Evolutionary conservation across 2,888 invertebrate genomes (phyloP), one percentile per base, ranked within the genome.

Genomic region (Dorcus parallelipipedus): DNA sequence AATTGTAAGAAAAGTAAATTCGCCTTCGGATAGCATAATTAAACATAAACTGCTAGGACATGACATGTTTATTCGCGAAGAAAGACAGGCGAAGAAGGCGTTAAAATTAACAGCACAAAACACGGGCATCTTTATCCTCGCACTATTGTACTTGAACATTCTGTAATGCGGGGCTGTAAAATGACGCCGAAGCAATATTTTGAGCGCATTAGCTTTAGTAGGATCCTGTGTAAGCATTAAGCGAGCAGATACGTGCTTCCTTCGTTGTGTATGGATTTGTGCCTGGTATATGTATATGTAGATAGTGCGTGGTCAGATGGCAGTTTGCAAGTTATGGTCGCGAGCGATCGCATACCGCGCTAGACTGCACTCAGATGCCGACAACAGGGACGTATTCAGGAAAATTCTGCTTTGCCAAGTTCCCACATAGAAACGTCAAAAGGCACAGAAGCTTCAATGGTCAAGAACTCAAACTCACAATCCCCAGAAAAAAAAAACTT

Each of bases 291-390:
- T 71, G 71, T 72, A 70, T 72, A 74, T 73, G 73, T 71, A 73
- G 74, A 73, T 74, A 73, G 74, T 74, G 74, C 73, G 74, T 74
- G 74, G 74, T 74, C 75, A 73, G 71, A 73, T 74, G 73, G 72
- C 73, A 74, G 73, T 71, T 72, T 66, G 73, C 72, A 68, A 74
- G 73, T 75, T 75, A 75, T 75, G 73, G 73, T 71, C 69, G 72
- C 72, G 49, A 47, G 69, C 71, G 70, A 72, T 73, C 72, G 73
- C 74, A 75, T 75, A 74, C 74, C 74, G 72, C 70, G 71, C 71
- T 69, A 66, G 68, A 70, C 69, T 68, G 70, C 67, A 71, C 69
- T 63, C 60, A 64, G 67, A 66, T 69, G 73, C 73, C 73, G 73
- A 68, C 71, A 64, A 62, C 71, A 72, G 71, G 66, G 49, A 56